Evolutionary conservation across 2,113 vertebrate species (phyloP).

Genomic region (Platycercus adscitus): DNA sequence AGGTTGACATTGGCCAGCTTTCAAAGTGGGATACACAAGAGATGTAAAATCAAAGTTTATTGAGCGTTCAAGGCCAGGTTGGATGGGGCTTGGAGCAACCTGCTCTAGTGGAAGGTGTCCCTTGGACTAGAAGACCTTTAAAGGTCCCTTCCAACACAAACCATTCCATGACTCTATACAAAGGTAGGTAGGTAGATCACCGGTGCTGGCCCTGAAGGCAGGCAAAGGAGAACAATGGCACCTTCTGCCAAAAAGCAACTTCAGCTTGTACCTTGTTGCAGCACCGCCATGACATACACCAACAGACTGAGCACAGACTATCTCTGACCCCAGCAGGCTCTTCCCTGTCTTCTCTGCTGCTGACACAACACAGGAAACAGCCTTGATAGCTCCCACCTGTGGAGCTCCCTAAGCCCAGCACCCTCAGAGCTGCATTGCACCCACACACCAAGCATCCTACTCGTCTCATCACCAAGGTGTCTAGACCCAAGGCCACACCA

Average conservation of each 20-base stretch:
- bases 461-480: neutral
- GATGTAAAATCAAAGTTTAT: neutral
- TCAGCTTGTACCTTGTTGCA: neutral
- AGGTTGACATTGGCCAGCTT: neutral
- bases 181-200: neutral
- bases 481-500: neutral
- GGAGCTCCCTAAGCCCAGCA: neutral
- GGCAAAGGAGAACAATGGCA: neutral
- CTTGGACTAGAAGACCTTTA: neutral
- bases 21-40: neutral
- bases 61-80: neutral
- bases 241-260: neutral
- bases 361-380: neutral
- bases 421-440: neutral
- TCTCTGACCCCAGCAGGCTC: neutral
- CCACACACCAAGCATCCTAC: rapidly evolving
- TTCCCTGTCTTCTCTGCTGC: neutral
- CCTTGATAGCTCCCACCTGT: neutral
- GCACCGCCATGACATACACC: rapidly evolving
- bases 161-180: neutral
- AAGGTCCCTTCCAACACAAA: neutral
- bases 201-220: neutral
- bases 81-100: neutral
- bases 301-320: neutral
- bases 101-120: neutral